These are phyloP conservation scores for Spisula subtruncata DNA, from an alignment of 2,888 invertebrate species.

Conservation along the genomic window DNA sequence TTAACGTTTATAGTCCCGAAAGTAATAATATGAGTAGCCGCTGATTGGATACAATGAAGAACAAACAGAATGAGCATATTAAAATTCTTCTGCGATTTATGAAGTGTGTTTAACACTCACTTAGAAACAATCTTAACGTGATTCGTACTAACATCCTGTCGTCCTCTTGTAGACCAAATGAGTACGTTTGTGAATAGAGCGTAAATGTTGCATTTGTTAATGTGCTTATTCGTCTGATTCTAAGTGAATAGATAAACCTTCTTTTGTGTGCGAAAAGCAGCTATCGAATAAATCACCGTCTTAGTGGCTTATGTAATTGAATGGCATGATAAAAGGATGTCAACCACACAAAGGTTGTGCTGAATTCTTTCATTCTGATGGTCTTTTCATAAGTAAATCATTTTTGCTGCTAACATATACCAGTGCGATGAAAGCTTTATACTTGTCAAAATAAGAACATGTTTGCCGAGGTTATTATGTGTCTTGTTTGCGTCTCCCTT, in stretches of 20 bases:
- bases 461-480: background rate
- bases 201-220: background rate
- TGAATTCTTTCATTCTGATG: background rate
- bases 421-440: background rate
- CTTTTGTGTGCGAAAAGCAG: constrained; percentile 14
- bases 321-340: background rate
- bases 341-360: background rate
- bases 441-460: background rate
- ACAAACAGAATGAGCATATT: background rate
- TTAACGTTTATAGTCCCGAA: background rate
- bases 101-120: background rate
- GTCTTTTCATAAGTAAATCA: background rate
- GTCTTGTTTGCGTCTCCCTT: background rate
- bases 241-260: constrained; percentile 4
- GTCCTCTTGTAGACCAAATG: background rate
- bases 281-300: background rate
- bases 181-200: background rate
- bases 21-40: background rate
- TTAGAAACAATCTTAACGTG: background rate
- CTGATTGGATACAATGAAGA: background rate
- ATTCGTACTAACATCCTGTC: background rate
- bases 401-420: background rate
- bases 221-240: constrained; percentile 8
- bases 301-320: background rate
- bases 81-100: background rate